Conservation (phyloP, 2,797 vertebrate species). For the Cuculus canorus region DNA sequence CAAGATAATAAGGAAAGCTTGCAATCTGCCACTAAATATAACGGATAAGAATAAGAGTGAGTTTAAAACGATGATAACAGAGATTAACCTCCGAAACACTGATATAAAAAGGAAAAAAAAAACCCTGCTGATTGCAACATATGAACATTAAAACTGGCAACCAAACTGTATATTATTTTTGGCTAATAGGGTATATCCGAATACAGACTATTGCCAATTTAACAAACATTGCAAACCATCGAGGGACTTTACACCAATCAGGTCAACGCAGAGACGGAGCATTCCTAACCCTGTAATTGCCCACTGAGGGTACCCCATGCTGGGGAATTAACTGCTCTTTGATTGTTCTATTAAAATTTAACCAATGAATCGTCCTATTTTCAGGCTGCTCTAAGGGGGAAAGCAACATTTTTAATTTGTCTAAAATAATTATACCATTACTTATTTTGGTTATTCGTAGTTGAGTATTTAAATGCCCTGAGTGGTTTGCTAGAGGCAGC, state of each 20-base stretch:
- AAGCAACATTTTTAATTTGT: slow-evolving; percentile 68
- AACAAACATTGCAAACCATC: slow-evolving; percentile 49
- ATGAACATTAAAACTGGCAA: slow-evolving; percentile 61
- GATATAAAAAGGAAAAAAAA: slow-evolving; percentile 59
- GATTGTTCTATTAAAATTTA: slow-evolving; percentile 77
- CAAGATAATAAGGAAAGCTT: slow-evolving; percentile 82
- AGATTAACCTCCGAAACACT: slow-evolving; percentile 75
- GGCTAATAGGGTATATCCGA: slow-evolving; percentile 56
- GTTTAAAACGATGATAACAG: slow-evolving; percentile 68
- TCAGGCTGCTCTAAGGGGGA: slow-evolving; percentile 54
- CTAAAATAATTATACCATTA: slow-evolving; percentile 66
- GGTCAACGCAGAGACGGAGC: slow-evolving; percentile 56
- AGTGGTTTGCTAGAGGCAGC: not conserved
- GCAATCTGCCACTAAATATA: slow-evolving; percentile 81
- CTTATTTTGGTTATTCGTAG: slow-evolving; percentile 60
- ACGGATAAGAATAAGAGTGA: slow-evolving; percentile 75
- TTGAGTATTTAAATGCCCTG: not conserved
- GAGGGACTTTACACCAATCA: slow-evolving; percentile 59
- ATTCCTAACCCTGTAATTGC: slow-evolving; percentile 72
- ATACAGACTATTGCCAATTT: slow-evolving; percentile 36
- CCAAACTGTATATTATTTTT: slow-evolving; percentile 68
- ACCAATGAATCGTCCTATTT: slow-evolving; percentile 69
- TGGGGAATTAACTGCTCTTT: slow-evolving; percentile 73
- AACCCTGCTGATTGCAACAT: slow-evolving; percentile 68
- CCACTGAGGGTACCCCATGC: slow-evolving; percentile 66